These are phyloP conservation scores for Salarias fasciatus DNA, from an alignment of 2,797 vertebrate species.

Conservation along the genomic window DNA sequence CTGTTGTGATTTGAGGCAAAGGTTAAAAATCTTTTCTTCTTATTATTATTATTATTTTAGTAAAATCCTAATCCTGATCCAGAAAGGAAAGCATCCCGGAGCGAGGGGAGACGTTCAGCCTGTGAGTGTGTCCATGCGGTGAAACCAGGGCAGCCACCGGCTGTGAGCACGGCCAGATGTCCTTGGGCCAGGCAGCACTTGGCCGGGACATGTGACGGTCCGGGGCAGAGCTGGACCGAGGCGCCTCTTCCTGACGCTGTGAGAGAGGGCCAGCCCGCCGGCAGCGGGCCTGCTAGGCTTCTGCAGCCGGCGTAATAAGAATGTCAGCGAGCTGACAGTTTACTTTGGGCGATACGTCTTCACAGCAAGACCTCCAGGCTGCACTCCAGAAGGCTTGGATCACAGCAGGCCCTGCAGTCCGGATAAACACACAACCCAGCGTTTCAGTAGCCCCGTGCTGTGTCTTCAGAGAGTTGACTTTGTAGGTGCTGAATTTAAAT, in stretches of 20 bases:
- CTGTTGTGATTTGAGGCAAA: not conserved
- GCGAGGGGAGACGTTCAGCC: conserved; percentile 4
- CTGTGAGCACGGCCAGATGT: conserved; percentile 46
- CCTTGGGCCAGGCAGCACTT: conserved; percentile 41
- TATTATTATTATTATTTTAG: too few species aligned
- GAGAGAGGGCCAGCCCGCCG: conserved; percentile 45
- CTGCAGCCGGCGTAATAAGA: conserved; percentile 59
- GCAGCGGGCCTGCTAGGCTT: conserved; percentile 55
- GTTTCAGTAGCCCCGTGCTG: conserved; percentile 19
- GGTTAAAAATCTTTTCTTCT: too few species aligned
- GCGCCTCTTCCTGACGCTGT: conserved; percentile 39
- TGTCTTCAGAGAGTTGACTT: conserved; percentile 36
- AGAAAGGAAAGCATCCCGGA: conserved; percentile 23
- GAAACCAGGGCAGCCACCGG: conserved; percentile 48
- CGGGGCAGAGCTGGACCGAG: conserved; percentile 29
- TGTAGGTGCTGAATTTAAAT: conserved; percentile 1
- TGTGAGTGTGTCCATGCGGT: conserved; percentile 34
- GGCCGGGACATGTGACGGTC: conserved; percentile 43
- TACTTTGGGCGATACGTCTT: conserved; percentile 58
- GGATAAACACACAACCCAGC: conserved; percentile 57
- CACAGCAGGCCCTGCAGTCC: conserved; percentile 10
- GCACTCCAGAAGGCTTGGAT: conserved; percentile 45
- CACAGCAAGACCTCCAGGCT: conserved; percentile 55
- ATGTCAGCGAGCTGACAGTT: conserved; percentile 62
- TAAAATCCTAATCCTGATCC: conserved; percentile 2